Evolutionary conservation across 2,888 invertebrate species (phyloP).

Genomic region (Diploptera punctata): DNA sequence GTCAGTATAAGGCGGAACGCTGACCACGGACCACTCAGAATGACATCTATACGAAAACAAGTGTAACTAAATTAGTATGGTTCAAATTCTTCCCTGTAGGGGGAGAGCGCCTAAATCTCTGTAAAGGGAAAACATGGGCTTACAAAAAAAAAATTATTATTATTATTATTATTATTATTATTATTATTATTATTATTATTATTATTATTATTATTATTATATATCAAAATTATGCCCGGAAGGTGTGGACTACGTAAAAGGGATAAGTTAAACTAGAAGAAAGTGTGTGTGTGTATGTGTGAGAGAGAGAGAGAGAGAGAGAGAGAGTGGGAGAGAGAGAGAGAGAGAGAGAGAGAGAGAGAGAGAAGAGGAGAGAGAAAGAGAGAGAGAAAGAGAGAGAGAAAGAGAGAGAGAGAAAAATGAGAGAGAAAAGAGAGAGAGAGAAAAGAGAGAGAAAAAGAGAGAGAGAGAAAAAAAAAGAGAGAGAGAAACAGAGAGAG

Average conservation of each 20-base stretch:
- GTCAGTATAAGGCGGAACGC: no score
- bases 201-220: background rate
- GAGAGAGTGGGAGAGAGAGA: no score
- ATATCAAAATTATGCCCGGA: background rate
- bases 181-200: background rate
- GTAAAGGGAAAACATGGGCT: no score
- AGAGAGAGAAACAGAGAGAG: no score
- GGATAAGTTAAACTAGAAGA: no score
- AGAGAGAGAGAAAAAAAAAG: background rate
- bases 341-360: background rate
- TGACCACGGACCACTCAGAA: no score
- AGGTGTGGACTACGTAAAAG: no score
- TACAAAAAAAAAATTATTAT: background rate
- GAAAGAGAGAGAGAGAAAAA: no score
- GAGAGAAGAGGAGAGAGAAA: background rate
- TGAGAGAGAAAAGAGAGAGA: background rate
- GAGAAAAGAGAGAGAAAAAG: background rate
- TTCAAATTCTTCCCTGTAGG: no score
- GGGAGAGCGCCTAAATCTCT: no score
- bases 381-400: background rate
- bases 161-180: background rate
- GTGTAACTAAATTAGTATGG: no score
- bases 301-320: background rate
- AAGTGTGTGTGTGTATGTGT: background rate
- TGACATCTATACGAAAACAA: no score